Percentiles rank a stretch among this genome's conserved stretches.
Conservation (phyloP, 2,888 invertebrate genomes). For the Lydus trimaculatus region DNA sequence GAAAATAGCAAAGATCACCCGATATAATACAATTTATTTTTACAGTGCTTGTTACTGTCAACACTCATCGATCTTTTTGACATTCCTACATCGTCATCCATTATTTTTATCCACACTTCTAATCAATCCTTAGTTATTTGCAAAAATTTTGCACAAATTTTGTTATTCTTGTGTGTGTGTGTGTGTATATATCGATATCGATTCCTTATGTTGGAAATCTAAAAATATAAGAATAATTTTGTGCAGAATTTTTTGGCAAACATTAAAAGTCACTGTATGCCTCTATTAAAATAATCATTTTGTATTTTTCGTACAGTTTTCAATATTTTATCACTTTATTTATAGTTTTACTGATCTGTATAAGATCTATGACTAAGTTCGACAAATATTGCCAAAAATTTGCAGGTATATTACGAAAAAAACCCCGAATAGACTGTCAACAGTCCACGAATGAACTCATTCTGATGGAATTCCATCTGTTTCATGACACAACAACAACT, state of each 20-base stretch:
- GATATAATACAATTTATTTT: neutral
- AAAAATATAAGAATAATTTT: neutral
- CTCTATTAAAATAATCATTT: neutral
- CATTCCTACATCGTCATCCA: neutral
- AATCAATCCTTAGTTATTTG: too few relatives aligned
- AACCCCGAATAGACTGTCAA: neutral
- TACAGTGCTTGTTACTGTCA: neutral
- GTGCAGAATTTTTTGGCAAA: neutral
- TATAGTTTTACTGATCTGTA: neutral
- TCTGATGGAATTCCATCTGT: neutral
- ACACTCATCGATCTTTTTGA: neutral
- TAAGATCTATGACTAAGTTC: neutral
- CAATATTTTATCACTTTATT: neutral
- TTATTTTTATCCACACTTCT: too few relatives aligned
- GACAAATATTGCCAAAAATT: neutral
- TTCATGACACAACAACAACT: too few relatives aligned
- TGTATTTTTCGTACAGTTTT: neutral
- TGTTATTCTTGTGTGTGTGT: too few relatives aligned
- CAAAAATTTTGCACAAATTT: too few relatives aligned
- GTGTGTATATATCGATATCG: neutral
- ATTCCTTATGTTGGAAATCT: neutral
- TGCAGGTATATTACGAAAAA: neutral
- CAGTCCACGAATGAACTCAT: neutral
- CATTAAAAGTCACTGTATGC: neutral
- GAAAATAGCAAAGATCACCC: neutral